Evolutionary conservation across 2,113 vertebrate species (phyloP).

Genomic region (rabbit (Oryctolagus cuniculus)): mOryCun1.1 NC_091434.1:151005001-151005500

Average conservation of each 20-base stretch:
- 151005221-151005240: not conserved
- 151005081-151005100: not conserved
- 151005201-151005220: not conserved
- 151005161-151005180: not conserved
- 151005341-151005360: not conserved
- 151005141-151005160: not conserved
- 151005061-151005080: not conserved
- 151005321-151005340: not conserved
- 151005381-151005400: not conserved
- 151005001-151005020: not conserved
- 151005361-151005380: not conserved
- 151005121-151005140: not conserved
- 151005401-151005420: not conserved
- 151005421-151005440: too few relatives aligned
- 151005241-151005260: not conserved
- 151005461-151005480: too few relatives aligned
- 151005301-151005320: not conserved
- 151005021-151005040: not conserved
- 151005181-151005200: not conserved
- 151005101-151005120: not conserved
- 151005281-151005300: not conserved
- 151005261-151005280: not conserved
- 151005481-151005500: too few relatives aligned
- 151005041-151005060: not conserved
- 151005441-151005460: too few relatives aligned